Conservation (phyloP, 2,113 vertebrate genomes). For the Laterallus jamaicensis region DNA sequence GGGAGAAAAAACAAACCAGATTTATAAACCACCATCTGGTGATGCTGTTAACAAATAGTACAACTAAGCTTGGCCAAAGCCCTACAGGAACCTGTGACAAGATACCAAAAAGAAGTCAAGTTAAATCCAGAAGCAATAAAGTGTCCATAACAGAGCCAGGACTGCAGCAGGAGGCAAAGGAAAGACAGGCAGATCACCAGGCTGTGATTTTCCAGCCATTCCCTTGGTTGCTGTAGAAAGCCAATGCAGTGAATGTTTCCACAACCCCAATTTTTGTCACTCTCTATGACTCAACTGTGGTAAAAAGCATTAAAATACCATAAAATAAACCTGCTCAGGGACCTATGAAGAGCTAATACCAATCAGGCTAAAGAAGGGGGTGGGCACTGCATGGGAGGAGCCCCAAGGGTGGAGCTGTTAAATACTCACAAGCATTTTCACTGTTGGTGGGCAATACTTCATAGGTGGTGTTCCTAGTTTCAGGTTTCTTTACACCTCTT, state of each 20-base stretch:
- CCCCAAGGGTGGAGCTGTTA: not conserved
- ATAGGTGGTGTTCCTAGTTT: not conserved
- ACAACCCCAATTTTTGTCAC: not conserved
- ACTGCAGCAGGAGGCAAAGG: not conserved
- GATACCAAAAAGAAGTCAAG: not conserved
- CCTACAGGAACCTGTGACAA: not conserved
- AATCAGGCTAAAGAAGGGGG: not conserved
- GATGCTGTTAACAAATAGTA: not conserved
- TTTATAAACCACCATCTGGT: not conserved
- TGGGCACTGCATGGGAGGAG: not conserved
- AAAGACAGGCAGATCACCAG: not conserved
- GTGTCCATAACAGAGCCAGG: not conserved
- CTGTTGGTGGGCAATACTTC: not conserved
- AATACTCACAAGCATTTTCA: not conserved
- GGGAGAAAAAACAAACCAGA: not conserved
- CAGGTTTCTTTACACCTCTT: not conserved
- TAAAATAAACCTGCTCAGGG: not conserved
- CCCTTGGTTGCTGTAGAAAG: not conserved
- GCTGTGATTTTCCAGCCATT: not conserved
- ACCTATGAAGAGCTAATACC: not conserved
- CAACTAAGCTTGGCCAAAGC: not conserved
- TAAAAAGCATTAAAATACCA: not conserved
- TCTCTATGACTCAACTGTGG: not conserved
- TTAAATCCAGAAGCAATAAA: not conserved
- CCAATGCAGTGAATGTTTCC: fast-evolving